Percentiles rank a stretch among this genome's conserved stretches.
These are phyloP conservation scores for Zaprionus gabonicus DNA, from an alignment of 1,140 invertebrate species.

Conservation along the genomic window DNA sequence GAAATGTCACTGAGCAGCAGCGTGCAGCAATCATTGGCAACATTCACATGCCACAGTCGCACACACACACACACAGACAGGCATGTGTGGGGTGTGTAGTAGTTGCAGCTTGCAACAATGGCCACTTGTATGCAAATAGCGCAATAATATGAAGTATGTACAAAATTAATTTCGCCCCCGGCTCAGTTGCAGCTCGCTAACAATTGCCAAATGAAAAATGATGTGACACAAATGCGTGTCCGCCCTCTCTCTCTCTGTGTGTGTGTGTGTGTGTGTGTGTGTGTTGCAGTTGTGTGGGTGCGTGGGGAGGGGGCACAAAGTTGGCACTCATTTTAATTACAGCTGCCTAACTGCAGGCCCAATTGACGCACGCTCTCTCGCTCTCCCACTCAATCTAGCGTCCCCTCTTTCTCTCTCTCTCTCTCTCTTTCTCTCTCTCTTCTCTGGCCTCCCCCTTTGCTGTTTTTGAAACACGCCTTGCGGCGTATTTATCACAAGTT, in stretches of 20 bases:
- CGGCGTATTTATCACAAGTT: slow-evolving; percentile 84
- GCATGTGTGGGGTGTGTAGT: slow-evolving; percentile 17
- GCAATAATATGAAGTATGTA: slow-evolving; percentile 76
- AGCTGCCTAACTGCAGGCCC: slow-evolving; percentile 76
- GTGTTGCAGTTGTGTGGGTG: neutral
- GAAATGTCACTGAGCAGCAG: slow-evolving; percentile 67
- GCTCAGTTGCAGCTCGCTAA: slow-evolving; percentile 60
- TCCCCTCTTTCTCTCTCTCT: neutral
- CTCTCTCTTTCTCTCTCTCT: slow-evolving; percentile 13
- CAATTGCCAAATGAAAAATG: slow-evolving; percentile 82
- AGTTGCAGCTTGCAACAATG: slow-evolving; percentile 49
- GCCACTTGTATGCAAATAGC: slow-evolving; percentile 71
- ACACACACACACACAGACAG: slow-evolving; percentile 18
- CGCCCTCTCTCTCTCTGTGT: no score
- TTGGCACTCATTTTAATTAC: slow-evolving; percentile 84
- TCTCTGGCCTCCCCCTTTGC: slow-evolving; percentile 28
- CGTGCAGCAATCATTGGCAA: slow-evolving; percentile 40
- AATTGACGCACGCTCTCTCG: slow-evolving; percentile 11
- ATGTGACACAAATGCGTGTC: slow-evolving; percentile 70
- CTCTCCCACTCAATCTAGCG: slow-evolving; percentile 3
- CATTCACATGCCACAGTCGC: slow-evolving; percentile 7
- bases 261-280: neutral
- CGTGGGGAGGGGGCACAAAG: slow-evolving; percentile 29
- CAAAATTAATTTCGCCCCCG: slow-evolving; percentile 74
- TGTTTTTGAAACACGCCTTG: slow-evolving; percentile 79